These are phyloP conservation scores for Rhinolophus ferrumequinum DNA, from an alignment of 2,113 vertebrate genomes.

Conservation along the genomic window DNA sequence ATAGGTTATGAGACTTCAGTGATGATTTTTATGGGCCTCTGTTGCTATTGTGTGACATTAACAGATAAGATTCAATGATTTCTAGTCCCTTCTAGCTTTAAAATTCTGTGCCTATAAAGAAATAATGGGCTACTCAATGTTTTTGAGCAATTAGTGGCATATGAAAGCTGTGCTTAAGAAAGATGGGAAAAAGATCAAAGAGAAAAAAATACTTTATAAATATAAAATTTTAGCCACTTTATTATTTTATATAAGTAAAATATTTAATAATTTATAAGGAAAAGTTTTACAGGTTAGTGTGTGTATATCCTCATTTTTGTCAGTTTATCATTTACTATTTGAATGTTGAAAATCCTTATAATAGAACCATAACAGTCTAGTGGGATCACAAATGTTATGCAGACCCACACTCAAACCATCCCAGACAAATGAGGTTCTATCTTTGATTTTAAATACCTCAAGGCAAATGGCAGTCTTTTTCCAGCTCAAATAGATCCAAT, in stretches of 20 bases:
- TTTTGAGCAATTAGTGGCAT: conserved; percentile 61
- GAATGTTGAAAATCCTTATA: not conserved
- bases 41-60: conserved; percentile 49
- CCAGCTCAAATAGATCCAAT: conserved; percentile 61
- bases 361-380: not conserved
- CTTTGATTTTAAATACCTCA: conserved; percentile 64
- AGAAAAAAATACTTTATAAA: conserved; percentile 39
- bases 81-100: conserved; percentile 29
- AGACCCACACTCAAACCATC: conserved; percentile 19
- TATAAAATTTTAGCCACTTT: conserved; percentile 32
- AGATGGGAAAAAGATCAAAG: conserved; percentile 60
- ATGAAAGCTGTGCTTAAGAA: conserved; percentile 24
- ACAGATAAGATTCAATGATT: not conserved
- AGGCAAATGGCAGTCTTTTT: conserved; percentile 55
- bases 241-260: conserved; percentile 59
- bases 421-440: conserved; percentile 40
- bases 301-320: not conserved
- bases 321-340: conserved; percentile 15
- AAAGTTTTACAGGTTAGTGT: not conserved
- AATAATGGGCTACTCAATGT: conserved; percentile 46
- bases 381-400: not conserved
- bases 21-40: not conserved
- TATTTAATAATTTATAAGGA: not conserved
- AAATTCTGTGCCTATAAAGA: conserved; percentile 53
- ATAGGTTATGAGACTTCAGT: not conserved